Evolutionary conservation across 2,888 invertebrate species (phyloP).

Genomic region (Kuschelorhynchus macadamiae): DNA sequence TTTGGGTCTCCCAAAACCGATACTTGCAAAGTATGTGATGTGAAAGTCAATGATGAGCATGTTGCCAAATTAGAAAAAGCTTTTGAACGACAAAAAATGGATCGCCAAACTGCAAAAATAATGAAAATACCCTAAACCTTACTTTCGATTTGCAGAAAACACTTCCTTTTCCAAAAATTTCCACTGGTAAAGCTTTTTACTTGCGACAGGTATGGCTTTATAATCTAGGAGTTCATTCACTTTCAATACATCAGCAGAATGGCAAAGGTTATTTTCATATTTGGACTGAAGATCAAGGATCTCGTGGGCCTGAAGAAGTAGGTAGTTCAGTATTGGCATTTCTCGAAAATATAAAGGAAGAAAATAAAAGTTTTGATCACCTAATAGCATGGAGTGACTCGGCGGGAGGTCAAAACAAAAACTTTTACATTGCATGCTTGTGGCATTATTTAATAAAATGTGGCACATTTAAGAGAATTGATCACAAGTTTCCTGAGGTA

Average conservation of each 20-base stretch:
- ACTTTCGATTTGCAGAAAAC: constrained; percentile 20
- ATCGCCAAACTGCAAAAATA: constrained; percentile 3
- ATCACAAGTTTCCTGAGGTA: constrained; percentile 62
- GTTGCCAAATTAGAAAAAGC: constrained; percentile 22
- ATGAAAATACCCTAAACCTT: constrained; percentile 7
- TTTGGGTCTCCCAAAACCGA: constrained; percentile 29
- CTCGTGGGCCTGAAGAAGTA: constrained; percentile 32
- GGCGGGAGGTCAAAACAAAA: constrained; percentile 57
- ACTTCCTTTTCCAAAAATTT: constrained; percentile 31
- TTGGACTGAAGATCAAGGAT: constrained; percentile 34
- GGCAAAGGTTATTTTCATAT: constrained; percentile 19
- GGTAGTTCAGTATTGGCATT: constrained; percentile 21
- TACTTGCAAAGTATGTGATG: constrained; percentile 28
- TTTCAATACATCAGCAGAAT: constrained; percentile 13
- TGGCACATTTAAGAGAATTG: constrained; percentile 56
- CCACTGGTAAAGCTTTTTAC: constrained; percentile 11
- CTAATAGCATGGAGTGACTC: constrained; percentile 56
- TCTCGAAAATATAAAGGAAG: constrained; percentile 25
- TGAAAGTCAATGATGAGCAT: constrained; percentile 21
- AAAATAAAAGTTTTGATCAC: constrained; percentile 38
- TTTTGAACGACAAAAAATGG: constrained; percentile 33
- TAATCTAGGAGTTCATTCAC: constrained; percentile 9
- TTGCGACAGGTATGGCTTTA: constrained; percentile 35
- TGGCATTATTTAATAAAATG: constrained; percentile 53
- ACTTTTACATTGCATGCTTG: constrained; percentile 53